phyloP scores from a whole-genome alignment of 2,888 invertebrate species.

The Sarcophaga subvicina region DNA sequence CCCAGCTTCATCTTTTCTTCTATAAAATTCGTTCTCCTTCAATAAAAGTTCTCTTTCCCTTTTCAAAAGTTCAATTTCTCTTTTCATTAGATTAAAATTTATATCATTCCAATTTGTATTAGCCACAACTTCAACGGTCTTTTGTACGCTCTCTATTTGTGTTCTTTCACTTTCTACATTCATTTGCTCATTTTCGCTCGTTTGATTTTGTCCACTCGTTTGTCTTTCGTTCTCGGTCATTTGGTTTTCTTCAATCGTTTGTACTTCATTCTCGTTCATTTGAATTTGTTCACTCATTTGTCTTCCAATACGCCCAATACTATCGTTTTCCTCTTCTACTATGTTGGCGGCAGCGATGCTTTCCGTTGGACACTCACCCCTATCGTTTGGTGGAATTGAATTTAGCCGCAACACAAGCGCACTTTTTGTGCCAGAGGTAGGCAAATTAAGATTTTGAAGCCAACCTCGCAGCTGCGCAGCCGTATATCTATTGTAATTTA shows the following conservation, averaged over 20 bases:
- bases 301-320: background rate
- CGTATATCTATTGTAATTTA: too few relatives aligned
- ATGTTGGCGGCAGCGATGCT: background rate
- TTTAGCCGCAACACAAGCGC: background rate
- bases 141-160: background rate
- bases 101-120: background rate
- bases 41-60: too few relatives aligned
- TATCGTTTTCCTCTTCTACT: background rate
- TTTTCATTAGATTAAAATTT: too few relatives aligned
- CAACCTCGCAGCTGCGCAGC: too few relatives aligned
- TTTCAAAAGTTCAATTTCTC: too few relatives aligned
- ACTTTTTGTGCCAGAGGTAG: too few relatives aligned
- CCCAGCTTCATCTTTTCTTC: too few relatives aligned
- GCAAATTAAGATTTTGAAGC: too few relatives aligned
- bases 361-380: background rate
- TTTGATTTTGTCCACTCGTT: background rate
- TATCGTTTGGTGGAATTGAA: background rate
- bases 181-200: background rate
- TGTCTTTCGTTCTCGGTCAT: background rate
- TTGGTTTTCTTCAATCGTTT: background rate
- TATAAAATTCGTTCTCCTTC: too few relatives aligned
- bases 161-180: background rate
- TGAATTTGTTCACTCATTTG: background rate
- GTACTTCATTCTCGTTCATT: too few relatives aligned
- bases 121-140: background rate